phyloP scores from a whole-genome alignment of 2,888 invertebrate genomes.

The Spodoptera littoralis region DNA sequence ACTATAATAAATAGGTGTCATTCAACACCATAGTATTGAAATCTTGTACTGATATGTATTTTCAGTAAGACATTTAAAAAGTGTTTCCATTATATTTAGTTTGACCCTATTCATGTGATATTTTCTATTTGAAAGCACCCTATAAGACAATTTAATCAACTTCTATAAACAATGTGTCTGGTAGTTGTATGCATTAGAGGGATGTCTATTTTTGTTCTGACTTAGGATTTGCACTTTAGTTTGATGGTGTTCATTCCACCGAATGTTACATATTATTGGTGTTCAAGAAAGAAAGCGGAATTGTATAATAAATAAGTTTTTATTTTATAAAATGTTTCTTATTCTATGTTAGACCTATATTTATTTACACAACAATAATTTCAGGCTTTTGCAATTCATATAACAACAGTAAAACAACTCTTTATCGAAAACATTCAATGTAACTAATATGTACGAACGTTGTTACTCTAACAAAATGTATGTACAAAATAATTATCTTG shows the following conservation, averaged over 20 bases:
- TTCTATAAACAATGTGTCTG: constrained; percentile 32
- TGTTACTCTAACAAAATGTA: constrained; percentile 15
- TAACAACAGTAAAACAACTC: constrained; percentile 53
- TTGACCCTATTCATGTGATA: constrained; percentile 61
- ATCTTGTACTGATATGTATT: constrained; percentile 23
- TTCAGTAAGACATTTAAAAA: constrained; percentile 34
- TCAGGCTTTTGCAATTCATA: constrained; percentile 55
- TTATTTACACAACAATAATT: constrained; percentile 77
- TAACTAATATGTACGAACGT: not conserved
- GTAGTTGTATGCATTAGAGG: constrained; percentile 41
- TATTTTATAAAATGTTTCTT: constrained; percentile 79
- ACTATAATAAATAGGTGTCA: constrained; percentile 7
- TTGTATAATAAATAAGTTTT: constrained; percentile 84
- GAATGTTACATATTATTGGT: constrained; percentile 43
- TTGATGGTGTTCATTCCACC: constrained; percentile 53
- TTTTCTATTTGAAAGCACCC: constrained; percentile 51
- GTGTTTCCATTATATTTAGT: constrained; percentile 55
- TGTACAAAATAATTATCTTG: constrained; percentile 48
- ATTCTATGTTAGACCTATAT: constrained; percentile 73
- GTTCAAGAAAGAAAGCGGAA: constrained; percentile 47
- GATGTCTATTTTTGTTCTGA: constrained; percentile 57
- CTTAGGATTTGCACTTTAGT: constrained; percentile 50
- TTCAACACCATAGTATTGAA: constrained; percentile 4
- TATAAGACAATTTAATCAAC: constrained; percentile 50
- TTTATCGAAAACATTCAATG: constrained; percentile 24